Conservation (phyloP, 2,888 invertebrate species). For the Automeris io region DNA sequence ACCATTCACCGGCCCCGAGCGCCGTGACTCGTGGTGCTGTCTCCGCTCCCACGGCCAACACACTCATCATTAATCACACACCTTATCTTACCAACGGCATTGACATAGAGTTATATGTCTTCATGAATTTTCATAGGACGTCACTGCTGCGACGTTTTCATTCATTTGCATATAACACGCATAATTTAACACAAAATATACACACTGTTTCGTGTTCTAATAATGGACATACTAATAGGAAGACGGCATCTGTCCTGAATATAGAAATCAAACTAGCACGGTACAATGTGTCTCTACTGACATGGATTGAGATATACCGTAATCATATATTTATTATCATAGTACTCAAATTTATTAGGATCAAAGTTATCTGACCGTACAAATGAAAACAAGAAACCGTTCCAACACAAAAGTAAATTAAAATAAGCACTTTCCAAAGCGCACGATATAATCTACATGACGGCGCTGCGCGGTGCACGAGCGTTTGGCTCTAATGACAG, state of each 20-base stretch:
- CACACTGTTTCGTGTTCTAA: too few relatives aligned
- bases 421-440: conserved; percentile 66
- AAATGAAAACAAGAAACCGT: conserved; percentile 33
- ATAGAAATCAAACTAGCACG: too few relatives aligned
- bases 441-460: conserved; percentile 70
- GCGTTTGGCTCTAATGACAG: conserved; percentile 65
- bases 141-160: not conserved
- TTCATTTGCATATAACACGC: not conserved
- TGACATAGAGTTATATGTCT: not conserved
- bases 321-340: not conserved
- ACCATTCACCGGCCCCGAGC: conserved; percentile 68
- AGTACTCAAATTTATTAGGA: not conserved
- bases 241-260: too few relatives aligned
- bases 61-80: conserved; percentile 2
- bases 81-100: not conserved
- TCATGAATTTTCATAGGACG: not conserved
- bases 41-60: conserved; percentile 33
- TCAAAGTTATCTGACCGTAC: not conserved
- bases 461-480: conserved; percentile 58
- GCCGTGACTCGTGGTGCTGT: conserved; percentile 39
- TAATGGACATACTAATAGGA: too few relatives aligned
- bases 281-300: too few relatives aligned
- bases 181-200: too few relatives aligned
- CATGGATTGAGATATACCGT: too few relatives aligned
- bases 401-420: conserved; percentile 35